A percentile compares a stretch with the other conserved stretches of the same genome.
phyloP scores from a whole-genome alignment of 1,140 invertebrate genomes.

The Brachionus sp. region DNA sequence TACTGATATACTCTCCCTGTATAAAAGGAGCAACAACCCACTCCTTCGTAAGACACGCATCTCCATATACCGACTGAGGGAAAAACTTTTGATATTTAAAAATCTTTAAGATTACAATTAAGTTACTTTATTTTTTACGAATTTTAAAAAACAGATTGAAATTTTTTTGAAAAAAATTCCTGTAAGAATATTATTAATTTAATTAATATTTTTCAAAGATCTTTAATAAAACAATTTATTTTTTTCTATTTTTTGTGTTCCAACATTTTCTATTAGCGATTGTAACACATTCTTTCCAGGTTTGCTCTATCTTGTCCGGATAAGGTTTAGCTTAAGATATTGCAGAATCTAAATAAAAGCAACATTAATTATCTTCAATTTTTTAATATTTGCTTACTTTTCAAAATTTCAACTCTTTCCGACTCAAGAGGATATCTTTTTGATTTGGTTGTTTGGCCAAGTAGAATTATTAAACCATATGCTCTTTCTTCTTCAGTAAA shows the following conservation, averaged over 20 bases:
- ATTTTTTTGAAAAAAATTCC: background rate
- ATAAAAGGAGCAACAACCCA: too few species aligned
- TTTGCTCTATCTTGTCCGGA: background rate
- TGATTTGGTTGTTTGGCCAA: conserved; percentile 2
- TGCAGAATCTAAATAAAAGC: too few species aligned
- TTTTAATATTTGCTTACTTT: conserved; percentile 9
- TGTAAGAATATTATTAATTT: background rate
- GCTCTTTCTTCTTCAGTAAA: too few species aligned
- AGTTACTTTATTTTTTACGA: too few species aligned
- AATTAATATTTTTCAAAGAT: background rate
- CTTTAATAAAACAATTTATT: background rate
- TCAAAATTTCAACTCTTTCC: background rate
- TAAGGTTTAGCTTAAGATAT: background rate
- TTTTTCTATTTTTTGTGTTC: background rate
- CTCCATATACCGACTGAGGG: too few species aligned
- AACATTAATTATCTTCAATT: background rate
- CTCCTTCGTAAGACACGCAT: too few species aligned
- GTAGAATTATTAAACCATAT: background rate
- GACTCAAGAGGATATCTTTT: background rate
- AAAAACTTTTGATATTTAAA: too few species aligned
- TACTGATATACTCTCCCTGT: too few species aligned
- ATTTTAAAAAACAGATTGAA: too few species aligned
- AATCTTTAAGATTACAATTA: too few species aligned
- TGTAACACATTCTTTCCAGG: too few species aligned
- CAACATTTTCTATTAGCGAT: background rate